Evolutionary conservation across 2,888 invertebrate species (phyloP).

Genomic region (Euzetes globulus): DNA sequence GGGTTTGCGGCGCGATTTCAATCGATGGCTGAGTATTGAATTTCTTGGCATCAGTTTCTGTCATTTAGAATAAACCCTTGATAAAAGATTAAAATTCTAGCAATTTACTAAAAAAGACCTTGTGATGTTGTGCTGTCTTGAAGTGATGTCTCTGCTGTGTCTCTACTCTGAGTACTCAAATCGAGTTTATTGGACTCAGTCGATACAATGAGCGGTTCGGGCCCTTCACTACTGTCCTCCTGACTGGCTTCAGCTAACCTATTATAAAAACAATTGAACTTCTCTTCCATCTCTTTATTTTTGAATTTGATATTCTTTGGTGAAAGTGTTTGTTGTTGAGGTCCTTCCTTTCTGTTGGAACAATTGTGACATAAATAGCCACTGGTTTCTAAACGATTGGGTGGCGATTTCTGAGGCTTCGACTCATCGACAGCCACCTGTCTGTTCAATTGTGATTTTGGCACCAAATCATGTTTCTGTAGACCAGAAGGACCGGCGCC

Average conservation of each 20-base stretch:
- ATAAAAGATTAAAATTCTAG: neutral
- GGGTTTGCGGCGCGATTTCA: neutral
- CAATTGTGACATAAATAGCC: conserved; percentile 39
- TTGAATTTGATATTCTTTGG: conserved; percentile 31
- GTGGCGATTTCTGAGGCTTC: conserved; percentile 35
- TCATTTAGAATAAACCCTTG: neutral
- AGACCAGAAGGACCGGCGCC: conserved; percentile 41
- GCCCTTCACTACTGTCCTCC: conserved; percentile 42
- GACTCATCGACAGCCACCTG: conserved; percentile 70
- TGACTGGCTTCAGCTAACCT: conserved; percentile 41
- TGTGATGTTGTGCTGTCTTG: conserved; percentile 30
- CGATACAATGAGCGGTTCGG: conserved; percentile 39
- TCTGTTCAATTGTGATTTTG: conserved; percentile 66
- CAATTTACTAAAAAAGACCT: neutral
- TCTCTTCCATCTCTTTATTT: conserved; percentile 40
- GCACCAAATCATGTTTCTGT: conserved; percentile 39
- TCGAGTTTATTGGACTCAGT: conserved; percentile 38
- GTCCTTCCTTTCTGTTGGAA: conserved; percentile 37
- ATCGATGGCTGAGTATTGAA: conserved; percentile 17
- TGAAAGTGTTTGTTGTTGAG: conserved; percentile 21
- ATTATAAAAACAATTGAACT: conserved; percentile 42
- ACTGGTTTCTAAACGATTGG: conserved; percentile 33
- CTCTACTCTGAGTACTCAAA: conserved; percentile 34
- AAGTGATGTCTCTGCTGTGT: conserved; percentile 33
- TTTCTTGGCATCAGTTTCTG: neutral